phyloP scores from a whole-genome alignment of 2,888 invertebrate species.

The Andrena fulva region DNA sequence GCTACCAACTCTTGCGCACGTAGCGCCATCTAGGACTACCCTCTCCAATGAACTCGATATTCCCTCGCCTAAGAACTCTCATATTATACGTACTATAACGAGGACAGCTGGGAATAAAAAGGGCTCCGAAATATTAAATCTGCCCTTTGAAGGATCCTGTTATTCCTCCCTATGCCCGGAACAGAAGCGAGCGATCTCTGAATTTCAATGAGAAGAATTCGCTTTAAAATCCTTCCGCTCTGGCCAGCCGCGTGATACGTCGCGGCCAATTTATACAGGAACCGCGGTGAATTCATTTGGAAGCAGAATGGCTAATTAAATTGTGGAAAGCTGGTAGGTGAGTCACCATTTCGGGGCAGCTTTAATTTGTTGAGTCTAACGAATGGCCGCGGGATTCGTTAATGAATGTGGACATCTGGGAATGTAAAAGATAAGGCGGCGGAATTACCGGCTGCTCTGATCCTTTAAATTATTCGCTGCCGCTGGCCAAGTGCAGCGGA shows the following conservation, averaged over 20 bases:
- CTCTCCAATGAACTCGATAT: background rate
- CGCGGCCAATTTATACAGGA: background rate
- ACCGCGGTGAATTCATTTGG: background rate
- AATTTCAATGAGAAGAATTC: conserved; percentile 15
- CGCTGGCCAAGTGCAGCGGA: background rate
- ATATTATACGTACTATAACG: background rate
- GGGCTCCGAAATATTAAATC: background rate
- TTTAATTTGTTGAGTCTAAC: conserved; percentile 11
- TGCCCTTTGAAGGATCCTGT: background rate
- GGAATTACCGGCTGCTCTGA: background rate
- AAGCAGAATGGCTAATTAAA: background rate
- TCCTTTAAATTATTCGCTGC: background rate
- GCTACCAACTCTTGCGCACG: no score
- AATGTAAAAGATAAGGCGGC: background rate
- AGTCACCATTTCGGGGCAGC: background rate
- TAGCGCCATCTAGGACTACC: no score
- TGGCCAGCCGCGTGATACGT: background rate
- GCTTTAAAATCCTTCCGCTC: background rate
- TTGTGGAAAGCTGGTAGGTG: background rate
- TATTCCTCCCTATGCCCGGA: background rate
- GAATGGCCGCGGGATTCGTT: conserved; percentile 11
- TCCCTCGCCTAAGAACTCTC: background rate
- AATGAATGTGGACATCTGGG: background rate
- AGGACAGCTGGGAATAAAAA: background rate
- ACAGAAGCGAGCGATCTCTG: background rate